Conservation (phyloP, 2,113 vertebrate genomes). For the Istiophorus platypterus region DNA sequence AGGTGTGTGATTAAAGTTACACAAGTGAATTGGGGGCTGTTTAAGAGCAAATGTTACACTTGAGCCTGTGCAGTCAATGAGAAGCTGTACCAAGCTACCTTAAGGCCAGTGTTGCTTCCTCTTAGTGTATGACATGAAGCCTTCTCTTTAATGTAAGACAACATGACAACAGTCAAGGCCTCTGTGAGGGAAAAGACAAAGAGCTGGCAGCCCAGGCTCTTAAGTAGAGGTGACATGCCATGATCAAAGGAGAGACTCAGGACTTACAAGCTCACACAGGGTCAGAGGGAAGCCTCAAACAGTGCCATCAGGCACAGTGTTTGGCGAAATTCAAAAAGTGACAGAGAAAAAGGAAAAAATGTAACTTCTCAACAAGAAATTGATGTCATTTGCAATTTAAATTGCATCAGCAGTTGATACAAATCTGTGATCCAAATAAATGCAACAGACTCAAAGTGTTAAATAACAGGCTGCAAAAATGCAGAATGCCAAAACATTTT, state of each 20-base stretch:
- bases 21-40: conserved; percentile 10
- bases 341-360: conserved; percentile 23
- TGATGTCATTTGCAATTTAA: conserved; percentile 61
- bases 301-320: conserved; percentile 14
- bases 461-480: conserved; percentile 63
- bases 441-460: conserved; percentile 47
- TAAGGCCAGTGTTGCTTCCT: conserved; percentile 62
- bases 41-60: conserved; percentile 41
- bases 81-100: conserved; percentile 40
- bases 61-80: conserved; percentile 7
- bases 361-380: conserved; percentile 22
- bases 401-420: conserved; percentile 43
- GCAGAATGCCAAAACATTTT: conserved; percentile 60
- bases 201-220: conserved; percentile 27
- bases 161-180: conserved; percentile 56
- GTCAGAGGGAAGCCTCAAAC: conserved; percentile 43
- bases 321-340: conserved; percentile 22
- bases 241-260: conserved; percentile 47
- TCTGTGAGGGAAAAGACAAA: conserved; percentile 42
- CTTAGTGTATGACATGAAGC: conserved; percentile 55
- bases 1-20: conserved; percentile 50
- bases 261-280: background rate
- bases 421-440: conserved; percentile 64
- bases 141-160: conserved; percentile 63
- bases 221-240: conserved; percentile 64